Conservation (phyloP, 2,797 vertebrate genomes). For the Lycodopsis pacificus region DNA sequence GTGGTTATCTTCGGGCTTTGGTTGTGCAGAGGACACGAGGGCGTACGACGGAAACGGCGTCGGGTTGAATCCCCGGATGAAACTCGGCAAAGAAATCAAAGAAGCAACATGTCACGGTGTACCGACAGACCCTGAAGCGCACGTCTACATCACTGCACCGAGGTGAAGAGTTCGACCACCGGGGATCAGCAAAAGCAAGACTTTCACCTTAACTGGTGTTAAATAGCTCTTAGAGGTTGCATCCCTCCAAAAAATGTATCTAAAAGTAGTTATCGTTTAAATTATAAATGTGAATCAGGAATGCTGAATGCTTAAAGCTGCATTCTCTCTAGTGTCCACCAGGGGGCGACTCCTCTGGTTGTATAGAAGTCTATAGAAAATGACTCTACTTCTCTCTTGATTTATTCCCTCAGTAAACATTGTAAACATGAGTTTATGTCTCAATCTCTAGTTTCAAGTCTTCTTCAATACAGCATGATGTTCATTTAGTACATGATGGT, state of each 20-base stretch:
- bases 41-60: neutral
- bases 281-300: neutral
- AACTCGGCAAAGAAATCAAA: neutral
- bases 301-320: too few species aligned
- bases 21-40: neutral
- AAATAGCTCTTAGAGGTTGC: neutral
- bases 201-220: neutral
- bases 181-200: neutral
- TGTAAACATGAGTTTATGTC: too few species aligned
- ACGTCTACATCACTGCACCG: neutral
- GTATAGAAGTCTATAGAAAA: too few species aligned
- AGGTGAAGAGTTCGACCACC: neutral
- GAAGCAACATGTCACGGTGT: neutral
- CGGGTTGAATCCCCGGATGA: neutral
- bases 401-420: too few species aligned
- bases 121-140: neutral
- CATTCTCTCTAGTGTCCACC: too few species aligned
- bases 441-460: too few species aligned
- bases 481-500: too few species aligned
- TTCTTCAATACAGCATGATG: too few species aligned
- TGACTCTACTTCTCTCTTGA: too few species aligned
- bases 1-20: slow-evolving; percentile 16
- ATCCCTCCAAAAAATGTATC: neutral
- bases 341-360: too few species aligned
- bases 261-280: neutral